A percentile compares a stretch with the other conserved stretches of the same genome.
Conservation (phyloP, 1,140 invertebrate genomes). For the Ceratoteleas bidentatus region DNA sequence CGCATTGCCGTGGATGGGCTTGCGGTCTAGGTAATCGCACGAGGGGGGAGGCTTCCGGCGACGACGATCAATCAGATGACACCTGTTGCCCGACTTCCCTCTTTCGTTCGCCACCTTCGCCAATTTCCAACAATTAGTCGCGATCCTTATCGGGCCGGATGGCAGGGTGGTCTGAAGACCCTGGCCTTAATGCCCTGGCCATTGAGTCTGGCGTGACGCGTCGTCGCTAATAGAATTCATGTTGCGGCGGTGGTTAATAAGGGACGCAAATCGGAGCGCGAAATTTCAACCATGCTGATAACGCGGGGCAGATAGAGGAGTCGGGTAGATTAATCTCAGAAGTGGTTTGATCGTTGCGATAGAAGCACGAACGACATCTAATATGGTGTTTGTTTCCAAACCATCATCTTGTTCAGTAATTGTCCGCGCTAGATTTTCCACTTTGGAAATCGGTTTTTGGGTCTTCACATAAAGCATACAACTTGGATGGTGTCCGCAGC, state of each 20-base stretch:
- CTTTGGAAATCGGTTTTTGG: too few relatives aligned
- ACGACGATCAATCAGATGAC: conserved; percentile 81
- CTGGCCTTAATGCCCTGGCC: conserved; percentile 39
- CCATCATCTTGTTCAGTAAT: too few relatives aligned
- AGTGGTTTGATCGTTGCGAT: too few relatives aligned
- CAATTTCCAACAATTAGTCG: conserved; percentile 80
- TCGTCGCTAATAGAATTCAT: conserved; percentile 8
- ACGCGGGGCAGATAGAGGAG: too few relatives aligned
- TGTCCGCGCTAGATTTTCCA: too few relatives aligned
- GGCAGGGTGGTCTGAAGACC: conserved; percentile 54
- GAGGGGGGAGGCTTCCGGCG: conserved; percentile 71
- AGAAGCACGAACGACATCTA: too few relatives aligned
- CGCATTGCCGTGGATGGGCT: conserved; percentile 77
- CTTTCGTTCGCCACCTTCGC: conserved; percentile 77
- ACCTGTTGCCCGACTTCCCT: conserved; percentile 80
- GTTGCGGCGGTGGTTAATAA: conserved; percentile 5
- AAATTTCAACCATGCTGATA: too few relatives aligned
- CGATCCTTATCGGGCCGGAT: conserved; percentile 77
- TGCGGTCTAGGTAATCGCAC: conserved; percentile 78
- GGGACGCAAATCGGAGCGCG: too few relatives aligned
- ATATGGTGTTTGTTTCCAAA: too few relatives aligned
- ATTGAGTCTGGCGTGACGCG: conserved; percentile 19
- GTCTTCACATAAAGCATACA: too few relatives aligned
- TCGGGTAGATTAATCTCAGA: too few relatives aligned
- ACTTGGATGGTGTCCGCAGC: too few relatives aligned